Evolutionary conservation across 2,888 invertebrate genomes (phyloP).

Genomic region (Onchidella celtica): DNA sequence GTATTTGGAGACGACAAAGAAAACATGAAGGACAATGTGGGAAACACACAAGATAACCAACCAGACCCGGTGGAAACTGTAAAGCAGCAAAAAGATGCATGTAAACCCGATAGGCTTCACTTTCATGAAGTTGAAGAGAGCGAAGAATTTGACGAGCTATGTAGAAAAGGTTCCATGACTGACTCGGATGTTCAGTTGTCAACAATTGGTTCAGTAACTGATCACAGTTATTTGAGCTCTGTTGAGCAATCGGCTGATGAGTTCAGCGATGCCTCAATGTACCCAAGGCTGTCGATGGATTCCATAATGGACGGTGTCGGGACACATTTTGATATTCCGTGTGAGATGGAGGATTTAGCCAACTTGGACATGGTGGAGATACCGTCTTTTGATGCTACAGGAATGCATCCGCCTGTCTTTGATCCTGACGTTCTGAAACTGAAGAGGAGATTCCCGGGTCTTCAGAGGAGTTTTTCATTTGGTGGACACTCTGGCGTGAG

Average conservation of each 20-base stretch:
- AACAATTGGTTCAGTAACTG: neutral
- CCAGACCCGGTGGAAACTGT: neutral
- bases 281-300: neutral
- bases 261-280: conserved; percentile 16
- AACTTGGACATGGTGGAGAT: neutral
- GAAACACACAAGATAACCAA: too few relatives aligned
- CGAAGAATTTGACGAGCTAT: too few relatives aligned
- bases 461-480: neutral
- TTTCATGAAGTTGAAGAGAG: too few relatives aligned
- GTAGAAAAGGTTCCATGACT: neutral
- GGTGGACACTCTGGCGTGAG: neutral
- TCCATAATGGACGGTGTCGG: neutral
- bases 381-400: neutral
- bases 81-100: neutral
- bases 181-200: neutral
- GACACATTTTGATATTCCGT: neutral
- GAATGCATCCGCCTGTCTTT: neutral
- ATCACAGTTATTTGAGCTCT: neutral
- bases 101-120: too few relatives aligned
- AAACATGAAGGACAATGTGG: neutral
- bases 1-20: too few relatives aligned
- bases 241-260: conserved; percentile 10
- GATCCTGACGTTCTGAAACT: neutral
- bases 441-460: neutral
- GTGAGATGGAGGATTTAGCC: neutral